phyloP scores from a whole-genome alignment of 2,113 vertebrate species.

The Raphicerus campestris region DNA sequence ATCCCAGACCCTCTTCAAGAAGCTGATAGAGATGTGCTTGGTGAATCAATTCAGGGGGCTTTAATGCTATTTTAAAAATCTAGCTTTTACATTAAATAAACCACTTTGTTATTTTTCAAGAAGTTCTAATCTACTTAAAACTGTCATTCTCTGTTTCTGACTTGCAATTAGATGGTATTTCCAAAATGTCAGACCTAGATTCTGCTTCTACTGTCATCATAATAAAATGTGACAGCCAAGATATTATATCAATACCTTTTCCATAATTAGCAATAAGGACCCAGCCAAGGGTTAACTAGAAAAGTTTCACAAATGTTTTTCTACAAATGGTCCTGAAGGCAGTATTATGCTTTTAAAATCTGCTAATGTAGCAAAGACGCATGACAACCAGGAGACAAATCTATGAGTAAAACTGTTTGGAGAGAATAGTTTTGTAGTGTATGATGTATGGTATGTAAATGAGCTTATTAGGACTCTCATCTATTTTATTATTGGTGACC shows the following conservation, averaged over 20 bases:
- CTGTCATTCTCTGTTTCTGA: conserved; percentile 83
- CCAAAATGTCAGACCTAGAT: conserved; percentile 80
- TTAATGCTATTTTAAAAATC: conserved; percentile 77
- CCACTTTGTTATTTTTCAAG: conserved; percentile 75
- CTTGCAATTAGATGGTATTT: conserved; percentile 83
- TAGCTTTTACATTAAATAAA: conserved; percentile 75
- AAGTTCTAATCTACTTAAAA: conserved; percentile 81
- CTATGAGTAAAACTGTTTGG: conserved; percentile 79
- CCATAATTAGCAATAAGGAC: conserved; percentile 91
- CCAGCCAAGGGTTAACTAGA: conserved; percentile 86
- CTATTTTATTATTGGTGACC: conserved; percentile 88
- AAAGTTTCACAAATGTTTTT: conserved; percentile 79
- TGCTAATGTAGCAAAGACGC: conserved; percentile 76
- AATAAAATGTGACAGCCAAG: conserved; percentile 92
- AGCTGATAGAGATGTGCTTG: conserved; percentile 61
- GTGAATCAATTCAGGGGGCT: conserved; percentile 61
- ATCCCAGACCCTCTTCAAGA: conserved; percentile 29
- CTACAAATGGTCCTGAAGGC: conserved; percentile 74
- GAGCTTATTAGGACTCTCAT: conserved; percentile 88
- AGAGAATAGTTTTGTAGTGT: conserved; percentile 80
- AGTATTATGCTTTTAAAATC: conserved; percentile 78
- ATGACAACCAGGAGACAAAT: conserved; percentile 81
- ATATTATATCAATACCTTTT: conserved; percentile 93
- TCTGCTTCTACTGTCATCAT: conserved; percentile 81
- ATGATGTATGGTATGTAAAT: conserved; percentile 85